Evolutionary conservation across 1,140 invertebrate genomes (phyloP).

Genomic region (Papilio polytes): DNA sequence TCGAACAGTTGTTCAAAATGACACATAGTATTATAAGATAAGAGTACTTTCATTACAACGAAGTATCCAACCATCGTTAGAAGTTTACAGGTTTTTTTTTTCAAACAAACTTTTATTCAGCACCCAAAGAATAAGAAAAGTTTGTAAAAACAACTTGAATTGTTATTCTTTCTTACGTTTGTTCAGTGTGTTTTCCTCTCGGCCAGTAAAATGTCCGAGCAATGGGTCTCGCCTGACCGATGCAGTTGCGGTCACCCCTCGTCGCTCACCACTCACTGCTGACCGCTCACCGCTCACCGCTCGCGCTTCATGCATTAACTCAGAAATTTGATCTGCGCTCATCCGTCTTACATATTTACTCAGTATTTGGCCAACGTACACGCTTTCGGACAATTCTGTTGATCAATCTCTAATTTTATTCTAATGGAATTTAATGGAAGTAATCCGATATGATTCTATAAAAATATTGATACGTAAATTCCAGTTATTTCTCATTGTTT

Average conservation of each 20-base stretch:
- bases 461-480: not conserved
- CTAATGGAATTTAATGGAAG: conserved; percentile 19
- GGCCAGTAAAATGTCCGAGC: not conserved
- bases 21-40: not conserved
- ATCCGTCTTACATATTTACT: conserved; percentile 44
- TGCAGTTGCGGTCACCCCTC: not conserved
- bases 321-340: conserved; percentile 38
- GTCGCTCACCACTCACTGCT: not conserved
- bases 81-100: conserved; percentile 2
- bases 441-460: not conserved
- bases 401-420: not conserved
- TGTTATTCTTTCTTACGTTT: not conserved
- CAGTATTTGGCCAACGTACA: conserved; percentile 32
- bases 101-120: conserved; percentile 1
- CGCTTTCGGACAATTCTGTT: not conserved
- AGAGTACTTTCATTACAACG: not conserved
- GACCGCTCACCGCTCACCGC: not conserved
- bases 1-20: not conserved
- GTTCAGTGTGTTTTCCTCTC: not conserved
- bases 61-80: conserved; percentile 4
- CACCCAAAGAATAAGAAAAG: not conserved
- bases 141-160: conserved; percentile 1
- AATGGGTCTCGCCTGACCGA: not conserved
- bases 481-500: too few species aligned
- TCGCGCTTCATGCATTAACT: conserved; percentile 39